Conservation (phyloP, 2,113 vertebrate genomes). For the Pachypanchax playfairii region DNA sequence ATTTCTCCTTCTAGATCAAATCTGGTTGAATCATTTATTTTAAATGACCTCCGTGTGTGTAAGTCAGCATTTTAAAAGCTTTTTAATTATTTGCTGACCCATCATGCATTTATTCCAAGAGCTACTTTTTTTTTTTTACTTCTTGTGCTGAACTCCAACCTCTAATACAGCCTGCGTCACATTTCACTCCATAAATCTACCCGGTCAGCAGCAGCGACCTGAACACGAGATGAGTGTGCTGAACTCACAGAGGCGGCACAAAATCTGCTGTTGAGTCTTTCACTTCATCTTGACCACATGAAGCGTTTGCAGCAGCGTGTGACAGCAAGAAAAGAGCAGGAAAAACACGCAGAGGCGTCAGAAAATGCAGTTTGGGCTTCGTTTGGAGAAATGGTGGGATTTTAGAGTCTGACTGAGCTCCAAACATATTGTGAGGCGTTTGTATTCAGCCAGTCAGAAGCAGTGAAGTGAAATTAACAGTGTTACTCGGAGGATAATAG, state of each 20-base stretch:
- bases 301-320: slow-evolving; percentile 31
- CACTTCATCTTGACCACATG: slow-evolving; percentile 16
- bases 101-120: slow-evolving; percentile 1
- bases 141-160: slow-evolving; percentile 64
- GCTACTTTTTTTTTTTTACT: slow-evolving; percentile 3
- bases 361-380: slow-evolving; percentile 46
- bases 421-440: slow-evolving; percentile 60
- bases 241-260: slow-evolving; percentile 6
- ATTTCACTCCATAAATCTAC: slow-evolving; percentile 75
- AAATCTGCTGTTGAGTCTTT: slow-evolving; percentile 15
- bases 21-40: slow-evolving; percentile 24
- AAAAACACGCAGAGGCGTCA: slow-evolving; percentile 41
- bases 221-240: slow-evolving; percentile 40
- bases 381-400: slow-evolving; percentile 27
- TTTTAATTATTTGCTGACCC: slow-evolving; percentile 18
- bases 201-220: slow-evolving; percentile 42
- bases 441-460: slow-evolving; percentile 60
- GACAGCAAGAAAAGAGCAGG: slow-evolving; percentile 14
- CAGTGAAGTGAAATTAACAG: slow-evolving; percentile 69
- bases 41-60: slow-evolving; percentile 27
- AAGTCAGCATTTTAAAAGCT: slow-evolving; percentile 26
- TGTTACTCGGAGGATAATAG: slow-evolving; percentile 54
- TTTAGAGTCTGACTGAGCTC: slow-evolving; percentile 35
- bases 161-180: slow-evolving; percentile 41
- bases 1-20: slow-evolving; percentile 3